Evolutionary conservation across 2,888 invertebrate species (phyloP), one percentile per base, ranked within the genome.

Genomic region (Empis livida): DNA sequence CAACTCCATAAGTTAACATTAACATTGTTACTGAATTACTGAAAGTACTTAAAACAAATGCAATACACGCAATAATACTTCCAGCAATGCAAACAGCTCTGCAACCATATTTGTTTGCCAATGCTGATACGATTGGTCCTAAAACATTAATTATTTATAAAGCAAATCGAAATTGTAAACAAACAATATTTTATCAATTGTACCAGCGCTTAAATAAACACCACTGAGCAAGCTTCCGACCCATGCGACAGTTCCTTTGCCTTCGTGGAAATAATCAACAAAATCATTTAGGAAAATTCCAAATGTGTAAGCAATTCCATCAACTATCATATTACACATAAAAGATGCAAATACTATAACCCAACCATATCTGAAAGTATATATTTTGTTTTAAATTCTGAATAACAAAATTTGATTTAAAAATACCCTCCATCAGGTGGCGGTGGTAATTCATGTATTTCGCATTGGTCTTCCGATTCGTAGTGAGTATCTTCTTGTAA

Each of bases 281-380:
- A 92, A 82, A 60, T 86, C 82, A 27, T 79, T 77, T 42, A 92
- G 76, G 73, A 92, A 91, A 62, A 96, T 86, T 46, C 97, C 96
- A 69, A 97, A 99, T 9, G 95, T 92, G 71, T 96, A 97, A n/a
- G 94, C 91, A 53, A 99, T 93, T 58, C 93, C 99, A 69, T 99
- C 97, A 48, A 99, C 94, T 58, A 97, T 88, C 75, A 97, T 80
- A 77, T 97, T 96, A 72, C 93, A 93, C 81, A 96, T 82, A 71
- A 99, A 95, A 41, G 94, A 93, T 46, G 94, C 93, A 61, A 91
- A 82, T 46, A 96, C 95, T 63, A 99, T 88, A 61, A 95, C 83
- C 89, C 89, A 90, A 35, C 88, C 88, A 66, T 85, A 90, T 30
- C 85, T 85, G 35, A n/a, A 52, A 44, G 8, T 27, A 27, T 8